phyloP scores from a whole-genome alignment of 2,888 invertebrate genomes.

The Terebella lapidaria region DNA sequence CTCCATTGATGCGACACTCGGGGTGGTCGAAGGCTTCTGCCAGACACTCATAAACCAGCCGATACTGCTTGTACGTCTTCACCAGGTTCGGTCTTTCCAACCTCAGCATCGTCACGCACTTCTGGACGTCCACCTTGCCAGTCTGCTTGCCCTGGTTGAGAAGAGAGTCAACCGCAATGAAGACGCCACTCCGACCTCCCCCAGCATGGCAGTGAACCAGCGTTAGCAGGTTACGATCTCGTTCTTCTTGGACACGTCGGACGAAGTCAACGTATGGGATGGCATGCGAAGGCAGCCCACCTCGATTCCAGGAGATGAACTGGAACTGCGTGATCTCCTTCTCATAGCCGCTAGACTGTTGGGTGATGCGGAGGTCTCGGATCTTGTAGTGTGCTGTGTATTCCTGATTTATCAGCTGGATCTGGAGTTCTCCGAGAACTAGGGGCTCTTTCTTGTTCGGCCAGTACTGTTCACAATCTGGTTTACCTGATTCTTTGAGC shows the following conservation, averaged over 20 bases:
- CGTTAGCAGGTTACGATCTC: not conserved
- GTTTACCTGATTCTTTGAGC: conserved; percentile 2
- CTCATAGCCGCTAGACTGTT: not conserved
- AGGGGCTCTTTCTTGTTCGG: not conserved
- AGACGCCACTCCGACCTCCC: conserved; percentile 23
- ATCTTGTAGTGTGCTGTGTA: conserved; percentile 11
- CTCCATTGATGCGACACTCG: not conserved
- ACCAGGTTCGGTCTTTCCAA: conserved; percentile 18
- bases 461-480: conserved; percentile 8
- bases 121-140: conserved; percentile 20
- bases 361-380: conserved; percentile 3
- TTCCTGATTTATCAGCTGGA: not conserved
- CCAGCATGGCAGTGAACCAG: conserved; percentile 24
- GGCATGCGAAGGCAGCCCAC: conserved; percentile 11
- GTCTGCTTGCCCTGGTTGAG: conserved; percentile 13
- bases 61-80: conserved; percentile 17
- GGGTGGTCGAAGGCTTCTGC: conserved; percentile 18
- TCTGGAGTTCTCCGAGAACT: conserved; percentile 1
- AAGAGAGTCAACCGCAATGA: conserved; percentile 20
- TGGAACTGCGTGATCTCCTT: conserved; percentile 17
- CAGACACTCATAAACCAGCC: conserved; percentile 20
- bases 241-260: conserved; percentile 5
- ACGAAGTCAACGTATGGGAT: conserved; percentile 18
- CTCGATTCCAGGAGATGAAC: conserved; percentile 11
- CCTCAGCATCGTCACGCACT: conserved; percentile 13